Evolutionary conservation across 2,797 vertebrate genomes (phyloP).

Genomic region (Enteromius thamalakanensis): DNA sequence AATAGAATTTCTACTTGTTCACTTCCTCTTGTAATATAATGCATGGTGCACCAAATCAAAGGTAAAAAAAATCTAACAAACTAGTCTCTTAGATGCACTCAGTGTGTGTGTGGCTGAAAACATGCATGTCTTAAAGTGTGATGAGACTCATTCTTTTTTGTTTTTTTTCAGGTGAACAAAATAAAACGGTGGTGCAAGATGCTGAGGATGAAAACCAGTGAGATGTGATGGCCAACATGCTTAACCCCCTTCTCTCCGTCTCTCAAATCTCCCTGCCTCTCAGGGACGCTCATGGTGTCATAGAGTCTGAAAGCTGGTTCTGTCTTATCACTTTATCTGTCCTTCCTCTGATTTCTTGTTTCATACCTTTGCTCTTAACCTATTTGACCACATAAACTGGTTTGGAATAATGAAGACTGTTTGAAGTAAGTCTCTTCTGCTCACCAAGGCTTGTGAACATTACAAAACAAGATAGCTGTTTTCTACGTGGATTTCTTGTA

Average conservation of each 20-base stretch:
- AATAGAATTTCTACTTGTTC: too few relatives aligned
- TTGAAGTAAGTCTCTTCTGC: not conserved
- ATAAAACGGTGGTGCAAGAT: conserved; percentile 91
- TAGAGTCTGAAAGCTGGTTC: conserved; percentile 73
- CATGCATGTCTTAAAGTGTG: not conserved
- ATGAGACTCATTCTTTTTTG: not conserved
- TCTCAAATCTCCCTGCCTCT: conserved; percentile 25
- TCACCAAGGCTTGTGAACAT: not conserved
- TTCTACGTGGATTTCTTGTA: not conserved
- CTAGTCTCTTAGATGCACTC: not conserved
- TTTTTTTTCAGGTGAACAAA: conserved; percentile 88
- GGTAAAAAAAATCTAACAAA: too few relatives aligned
- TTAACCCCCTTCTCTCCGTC: conserved; percentile 65
- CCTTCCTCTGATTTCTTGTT: conserved; percentile 46
- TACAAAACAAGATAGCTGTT: not conserved
- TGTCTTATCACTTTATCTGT: conserved; percentile 44
- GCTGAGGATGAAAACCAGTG: conserved; percentile 93
- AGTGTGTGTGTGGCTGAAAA: not conserved
- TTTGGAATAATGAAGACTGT: conserved; percentile 23
- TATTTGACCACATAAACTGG: conserved; percentile 46
- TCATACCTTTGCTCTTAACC: conserved; percentile 44
- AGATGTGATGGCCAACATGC: conserved; percentile 87
- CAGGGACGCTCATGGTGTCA: conserved; percentile 60
- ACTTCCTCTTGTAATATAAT: too few relatives aligned
- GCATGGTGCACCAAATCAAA: too few relatives aligned